Base-by-base conservation (phyloP, 2,797 vertebrate genomes). In the Sphenodon punctatus region DNA sequence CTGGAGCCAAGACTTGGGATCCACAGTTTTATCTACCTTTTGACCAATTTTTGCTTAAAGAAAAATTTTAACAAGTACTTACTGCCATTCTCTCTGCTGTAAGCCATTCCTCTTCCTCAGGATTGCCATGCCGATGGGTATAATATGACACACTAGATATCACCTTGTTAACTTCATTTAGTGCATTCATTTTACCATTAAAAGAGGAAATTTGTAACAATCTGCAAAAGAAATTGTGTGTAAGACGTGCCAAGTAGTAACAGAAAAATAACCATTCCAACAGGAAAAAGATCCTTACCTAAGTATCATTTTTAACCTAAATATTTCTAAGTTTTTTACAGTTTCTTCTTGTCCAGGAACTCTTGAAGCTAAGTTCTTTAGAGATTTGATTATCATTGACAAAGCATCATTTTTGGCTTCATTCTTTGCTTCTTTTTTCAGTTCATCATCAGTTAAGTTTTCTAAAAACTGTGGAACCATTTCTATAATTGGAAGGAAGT, bases 221-320 rank as follows among this genome's bases (percentile, higher is more conserved):
- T 96, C 99, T 99, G 78, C 32, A 90, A 91, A 13, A 91, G 39
- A 95, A 91, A 92, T 22, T 43, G 68, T 65, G 77, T 74, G 15
- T 87, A 82, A 93, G 73, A 63, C 82, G 30, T 63, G n/a, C 72
- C 77, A 25, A 82, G 83, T 58, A 60, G 13, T 19, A 20, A 1
- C 55, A 53, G 23, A 67, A 30, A 74, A 71, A 36, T 19, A 39
- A 51, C 3, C 66, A 85, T 22, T 61, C 19, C 65, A 89, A 72
- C 5, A 86, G 74, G 38, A 82, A 39, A 49, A 36, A 66, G 34
- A 77, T 81, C 80, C 97, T 98, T 95, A 99, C 99, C 99, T 99
- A 98, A 99, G 98, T 96, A 99, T 99, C 99, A 99, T 99, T 99
- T 99, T 99, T 97, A 99, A 98, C 89, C 99, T 99, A 98, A 99